Conservation (phyloP, 2,888 invertebrate species). For the Perdita meconis region DNA sequence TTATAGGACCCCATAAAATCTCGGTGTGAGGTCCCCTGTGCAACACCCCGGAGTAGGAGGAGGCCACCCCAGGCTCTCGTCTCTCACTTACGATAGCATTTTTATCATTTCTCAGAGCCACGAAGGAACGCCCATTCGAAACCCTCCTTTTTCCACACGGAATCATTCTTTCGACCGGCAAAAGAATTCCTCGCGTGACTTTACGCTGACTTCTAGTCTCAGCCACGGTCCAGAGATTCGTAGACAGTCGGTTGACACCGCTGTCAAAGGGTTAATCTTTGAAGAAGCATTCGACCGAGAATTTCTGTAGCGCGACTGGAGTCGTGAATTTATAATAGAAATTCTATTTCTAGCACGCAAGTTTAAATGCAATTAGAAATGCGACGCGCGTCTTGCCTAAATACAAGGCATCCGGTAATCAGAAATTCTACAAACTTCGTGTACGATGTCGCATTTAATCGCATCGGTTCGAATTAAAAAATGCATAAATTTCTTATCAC, state of each 20-base stretch:
- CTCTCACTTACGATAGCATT: conserved; percentile 60
- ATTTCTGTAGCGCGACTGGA: no score
- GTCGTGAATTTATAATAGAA: no score
- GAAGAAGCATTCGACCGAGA: no score
- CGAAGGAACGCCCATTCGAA: conserved; percentile 49
- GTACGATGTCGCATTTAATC: no score
- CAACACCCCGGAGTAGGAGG: conserved; percentile 46
- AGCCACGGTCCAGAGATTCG: conserved; percentile 40
- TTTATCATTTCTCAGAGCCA: conserved; percentile 60
- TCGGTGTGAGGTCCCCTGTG: conserved; percentile 73
- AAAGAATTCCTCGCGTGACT: conserved; percentile 60
- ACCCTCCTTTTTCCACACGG: conserved; percentile 17
- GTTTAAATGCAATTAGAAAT: no score
- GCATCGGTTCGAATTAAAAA: no score
- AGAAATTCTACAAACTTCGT: no score
- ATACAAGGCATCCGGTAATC: no score
- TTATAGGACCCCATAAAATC: conserved; percentile 77
- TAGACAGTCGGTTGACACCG: conserved; percentile 31
- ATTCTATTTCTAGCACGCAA: no score
- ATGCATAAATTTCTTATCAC: no score
- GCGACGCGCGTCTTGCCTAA: no score
- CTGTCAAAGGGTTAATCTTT: no score
- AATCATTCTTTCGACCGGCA: conserved; percentile 48
- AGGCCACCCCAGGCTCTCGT: conserved; percentile 45
- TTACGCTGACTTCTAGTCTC: conserved; percentile 37